phyloP scores from a whole-genome alignment of 1,140 invertebrate species.

The Megalopta genalis region DNA sequence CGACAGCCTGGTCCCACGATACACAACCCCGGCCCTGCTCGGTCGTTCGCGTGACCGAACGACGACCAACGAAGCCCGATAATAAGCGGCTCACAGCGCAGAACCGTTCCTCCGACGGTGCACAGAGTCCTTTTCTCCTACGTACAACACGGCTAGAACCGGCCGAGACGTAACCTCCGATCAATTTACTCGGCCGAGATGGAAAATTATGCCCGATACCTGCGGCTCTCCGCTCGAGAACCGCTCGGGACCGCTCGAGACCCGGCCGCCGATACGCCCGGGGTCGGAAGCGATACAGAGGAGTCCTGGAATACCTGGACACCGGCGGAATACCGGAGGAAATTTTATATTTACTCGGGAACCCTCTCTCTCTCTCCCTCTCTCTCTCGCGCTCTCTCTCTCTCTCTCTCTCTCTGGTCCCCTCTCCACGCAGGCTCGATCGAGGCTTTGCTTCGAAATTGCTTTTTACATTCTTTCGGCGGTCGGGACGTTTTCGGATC shows the following conservation, averaged over 20 bases:
- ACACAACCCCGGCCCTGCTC: background rate
- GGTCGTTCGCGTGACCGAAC: constrained; percentile 56
- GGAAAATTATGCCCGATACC: constrained; percentile 39
- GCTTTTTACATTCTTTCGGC: too few relatives aligned
- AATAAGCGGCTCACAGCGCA: constrained; percentile 58
- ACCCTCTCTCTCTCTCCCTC: too few relatives aligned
- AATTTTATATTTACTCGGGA: too few relatives aligned
- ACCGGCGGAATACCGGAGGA: too few relatives aligned
- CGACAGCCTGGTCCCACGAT: constrained; percentile 56
- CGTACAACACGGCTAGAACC: constrained; percentile 21
- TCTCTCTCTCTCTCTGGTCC: too few relatives aligned
- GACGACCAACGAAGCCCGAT: constrained; percentile 34
- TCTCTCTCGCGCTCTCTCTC: too few relatives aligned
- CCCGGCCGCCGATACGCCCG: background rate
- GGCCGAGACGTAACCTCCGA: constrained; percentile 27
- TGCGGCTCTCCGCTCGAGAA: background rate
- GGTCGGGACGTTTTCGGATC: too few relatives aligned
- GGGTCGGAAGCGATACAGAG: too few relatives aligned
- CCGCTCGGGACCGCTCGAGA: background rate
- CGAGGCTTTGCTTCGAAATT: too few relatives aligned
- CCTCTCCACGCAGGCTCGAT: too few relatives aligned
- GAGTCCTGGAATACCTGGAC: too few relatives aligned
- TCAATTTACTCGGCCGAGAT: constrained; percentile 46
- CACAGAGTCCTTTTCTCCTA: constrained; percentile 26
- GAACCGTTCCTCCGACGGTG: constrained; percentile 49